Evolutionary conservation across 2,888 invertebrate species (phyloP), one percentile per base, ranked within the genome.

Genomic region (Phengaris arion): DNA sequence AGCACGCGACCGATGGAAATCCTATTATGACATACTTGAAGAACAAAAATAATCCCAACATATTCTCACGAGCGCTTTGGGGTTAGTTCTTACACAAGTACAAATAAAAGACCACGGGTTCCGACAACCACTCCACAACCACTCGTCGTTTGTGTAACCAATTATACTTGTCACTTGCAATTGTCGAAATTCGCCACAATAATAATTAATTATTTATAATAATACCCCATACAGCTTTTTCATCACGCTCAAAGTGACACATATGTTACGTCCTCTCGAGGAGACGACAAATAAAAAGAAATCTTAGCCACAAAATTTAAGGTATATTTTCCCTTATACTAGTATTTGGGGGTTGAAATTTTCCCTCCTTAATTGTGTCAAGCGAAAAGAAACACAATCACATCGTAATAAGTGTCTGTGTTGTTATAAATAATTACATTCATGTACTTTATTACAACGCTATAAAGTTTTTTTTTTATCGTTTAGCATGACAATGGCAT

Each of bases 401-500:
- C 1, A 6, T 12, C 6, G 1, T 4, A 8, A 46, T 80, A 80
- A 35, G 73, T 51, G 35, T 35, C 4, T 48, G 6, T 2, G 9
- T 6, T 2, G 15, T 3, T 64, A 13, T 76, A 77, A 76, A 55
- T 77, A 72, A 72, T 35, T 72, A 13, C 51, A 54, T 52, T 70
- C 12, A 35, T 70, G 70, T 48, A 15, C 70, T 72, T 72, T 72
- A 72, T 72, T 52, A 54, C 72, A 52, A 72, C 12, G 72, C 10
- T 52, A 54, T 54, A 72, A 70, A 70, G 54, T 45, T 13, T 54
- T 54, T 48, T 76, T 70, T 72, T 22, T 85, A 76, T 64, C 85
- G 75, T 80, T 86, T 87, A 89, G 89, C 70, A 15, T 70, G 48
- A 72, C 72, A 90, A 92, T 91, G 88, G 89, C 89, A 91, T 89